Base-by-base conservation (phyloP, 2,888 invertebrate species). In the Leucozona laternaria region DNA sequence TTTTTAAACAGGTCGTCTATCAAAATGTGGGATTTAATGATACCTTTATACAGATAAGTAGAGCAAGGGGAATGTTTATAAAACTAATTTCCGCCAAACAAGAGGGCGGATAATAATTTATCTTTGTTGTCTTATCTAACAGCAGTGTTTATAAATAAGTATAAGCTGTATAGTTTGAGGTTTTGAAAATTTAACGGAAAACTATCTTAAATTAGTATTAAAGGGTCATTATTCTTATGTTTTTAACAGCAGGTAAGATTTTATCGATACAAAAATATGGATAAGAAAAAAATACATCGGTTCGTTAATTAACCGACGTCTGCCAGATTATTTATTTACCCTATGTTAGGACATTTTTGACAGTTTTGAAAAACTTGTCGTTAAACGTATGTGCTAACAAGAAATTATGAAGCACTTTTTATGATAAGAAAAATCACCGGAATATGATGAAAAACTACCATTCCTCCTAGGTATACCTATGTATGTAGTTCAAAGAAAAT, bases 91-190 rank as follows among this genome's bases (percentile, higher is more conserved):
- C 48, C 71, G 45, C 22, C 34, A 58, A 37, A 48, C 6, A n/a
- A n/a, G 58, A 5, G 50, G 57, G 66, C 11, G 45, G 48, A 11
- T 31, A 68, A n/a, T n/a, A n/a, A n/a, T n/a, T 60, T 20, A 50
- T 31, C 15, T 66, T 57, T 83, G 78, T 79, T 83, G 50, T 79
- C 17, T 75, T 78, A 75, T 25, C n/a, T 64, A 80, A n/a, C 22
- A 57, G 62, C 17, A 55, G 62, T 20, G 60, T 62, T 81, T 76
- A 7, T 31, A 50, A 11, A 13, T 25, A 73, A 13, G 68, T 5
- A 28, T 5, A 31, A n/a, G n/a, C n/a, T n/a, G n/a, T 55, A 2
- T 31, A 28, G 11, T 60, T 48, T 60, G 48, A 20, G 55, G 55
- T 20, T 45, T 43, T 58, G 2, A 13, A 45, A 22, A 22, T 40